Percentiles rank a stretch among this genome's conserved stretches.
phyloP scores from a whole-genome alignment of 2,113 vertebrate genomes.

The Triplophysa tibetana region DNA sequence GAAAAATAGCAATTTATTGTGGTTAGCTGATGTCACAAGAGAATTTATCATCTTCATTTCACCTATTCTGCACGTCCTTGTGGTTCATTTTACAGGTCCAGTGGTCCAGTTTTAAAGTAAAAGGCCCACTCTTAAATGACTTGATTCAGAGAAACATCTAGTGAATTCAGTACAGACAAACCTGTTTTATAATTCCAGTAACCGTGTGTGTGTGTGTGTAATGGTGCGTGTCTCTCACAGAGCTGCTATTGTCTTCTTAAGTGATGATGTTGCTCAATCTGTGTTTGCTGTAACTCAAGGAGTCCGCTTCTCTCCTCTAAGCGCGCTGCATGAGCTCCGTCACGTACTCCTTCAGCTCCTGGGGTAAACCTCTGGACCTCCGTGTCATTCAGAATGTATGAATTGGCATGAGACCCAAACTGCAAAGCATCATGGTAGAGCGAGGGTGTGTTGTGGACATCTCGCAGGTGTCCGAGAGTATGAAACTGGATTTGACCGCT shows the following conservation, averaged over 20 bases:
- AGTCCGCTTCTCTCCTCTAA: slow-evolving; percentile 14
- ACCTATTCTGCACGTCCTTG: too few species aligned
- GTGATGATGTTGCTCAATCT: neutral
- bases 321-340: slow-evolving; percentile 65
- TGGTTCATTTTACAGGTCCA: too few species aligned
- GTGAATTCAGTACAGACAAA: too few species aligned
- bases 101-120: too few species aligned
- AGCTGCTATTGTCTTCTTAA: neutral
- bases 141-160: too few species aligned
- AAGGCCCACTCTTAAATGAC: too few species aligned
- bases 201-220: neutral
- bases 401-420: slow-evolving; percentile 68
- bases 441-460: slow-evolving; percentile 52
- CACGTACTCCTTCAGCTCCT: slow-evolving; percentile 70
- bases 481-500: slow-evolving; percentile 50
- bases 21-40: too few species aligned
- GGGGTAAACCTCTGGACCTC: slow-evolving; percentile 68
- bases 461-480: slow-evolving; percentile 65
- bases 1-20: too few species aligned
- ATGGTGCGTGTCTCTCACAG: neutral
- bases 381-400: slow-evolving; percentile 70
- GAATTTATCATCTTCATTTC: too few species aligned
- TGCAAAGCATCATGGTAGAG: slow-evolving; percentile 3
- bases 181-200: too few species aligned
- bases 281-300: neutral